phyloP scores from a whole-genome alignment of 1,140 invertebrate genomes.

The Caenorhabditis briggsae region DNA sequence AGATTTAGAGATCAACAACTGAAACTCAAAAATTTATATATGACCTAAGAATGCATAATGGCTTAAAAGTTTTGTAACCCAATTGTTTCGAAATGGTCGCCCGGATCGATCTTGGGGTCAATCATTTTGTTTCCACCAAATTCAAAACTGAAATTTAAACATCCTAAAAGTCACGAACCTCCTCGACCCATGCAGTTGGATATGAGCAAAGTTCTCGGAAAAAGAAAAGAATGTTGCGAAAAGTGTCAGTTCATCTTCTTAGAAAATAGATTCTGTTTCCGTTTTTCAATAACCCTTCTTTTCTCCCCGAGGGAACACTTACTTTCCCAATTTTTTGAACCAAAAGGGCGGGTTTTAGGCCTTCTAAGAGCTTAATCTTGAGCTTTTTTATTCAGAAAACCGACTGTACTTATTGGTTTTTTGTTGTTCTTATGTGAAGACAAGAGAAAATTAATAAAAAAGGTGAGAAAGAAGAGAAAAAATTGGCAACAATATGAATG shows the following conservation, averaged over 20 bases:
- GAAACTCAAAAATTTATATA: too few species aligned
- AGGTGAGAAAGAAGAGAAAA: not conserved
- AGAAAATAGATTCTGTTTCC: not conserved
- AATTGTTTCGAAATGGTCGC: too few species aligned
- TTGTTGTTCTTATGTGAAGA: not conserved
- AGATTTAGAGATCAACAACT: too few species aligned
- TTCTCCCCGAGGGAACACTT: conserved; percentile 17
- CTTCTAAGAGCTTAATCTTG: not conserved
- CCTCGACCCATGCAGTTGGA: too few species aligned
- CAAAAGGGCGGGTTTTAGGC: not conserved
- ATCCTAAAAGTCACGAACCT: too few species aligned
- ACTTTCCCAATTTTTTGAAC: not conserved
- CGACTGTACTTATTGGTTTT: not conserved
- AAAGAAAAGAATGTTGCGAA: conserved; percentile 9
- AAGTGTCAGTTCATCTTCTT: conserved; percentile 16
- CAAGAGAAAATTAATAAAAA: not conserved
- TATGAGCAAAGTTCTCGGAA: too few species aligned
- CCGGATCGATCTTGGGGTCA: too few species aligned
- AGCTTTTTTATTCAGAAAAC: not conserved
- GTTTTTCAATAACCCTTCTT: not conserved
- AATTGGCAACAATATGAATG: conserved; percentile 10
- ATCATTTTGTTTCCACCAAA: too few species aligned
- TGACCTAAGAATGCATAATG: too few species aligned
- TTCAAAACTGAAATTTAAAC: too few species aligned
- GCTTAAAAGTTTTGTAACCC: too few species aligned